phyloP scores from a whole-genome alignment of 2,888 invertebrate species.

The Dasypogon diadema region DNA sequence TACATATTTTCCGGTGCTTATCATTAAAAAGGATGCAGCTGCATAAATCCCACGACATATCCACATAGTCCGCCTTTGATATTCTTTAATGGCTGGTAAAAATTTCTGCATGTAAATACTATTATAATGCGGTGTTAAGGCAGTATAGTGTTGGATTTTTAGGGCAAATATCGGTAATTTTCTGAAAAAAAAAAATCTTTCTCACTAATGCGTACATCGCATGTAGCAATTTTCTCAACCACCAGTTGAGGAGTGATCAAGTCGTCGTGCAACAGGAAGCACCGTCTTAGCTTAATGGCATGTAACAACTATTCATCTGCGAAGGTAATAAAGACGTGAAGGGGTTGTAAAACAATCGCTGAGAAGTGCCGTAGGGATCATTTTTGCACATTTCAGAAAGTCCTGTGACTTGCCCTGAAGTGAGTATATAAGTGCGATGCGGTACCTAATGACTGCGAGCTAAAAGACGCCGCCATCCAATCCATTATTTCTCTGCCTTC shows the following conservation, averaged over 20 bases:
- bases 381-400: conserved; percentile 15
- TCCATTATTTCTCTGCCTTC: conserved; percentile 19
- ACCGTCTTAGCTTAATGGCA: conserved; percentile 13
- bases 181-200: background rate
- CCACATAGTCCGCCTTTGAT: too few relatives aligned
- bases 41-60: too few relatives aligned
- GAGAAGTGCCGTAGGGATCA: conserved; percentile 16
- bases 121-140: too few relatives aligned
- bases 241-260: conserved; percentile 9
- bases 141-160: too few relatives aligned
- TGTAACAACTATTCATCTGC: conserved; percentile 25
- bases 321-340: conserved; percentile 7
- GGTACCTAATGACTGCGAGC: conserved; percentile 28
- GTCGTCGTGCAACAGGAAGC: conserved; percentile 12
- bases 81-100: too few relatives aligned
- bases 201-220: background rate
- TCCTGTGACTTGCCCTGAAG: conserved; percentile 27
- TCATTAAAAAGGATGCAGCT: too few relatives aligned
- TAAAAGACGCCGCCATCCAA: conserved; percentile 26
- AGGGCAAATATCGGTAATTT: too few relatives aligned
- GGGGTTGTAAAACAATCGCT: conserved; percentile 14
- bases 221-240: background rate
- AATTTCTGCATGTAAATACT: too few relatives aligned
- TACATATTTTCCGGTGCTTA: too few relatives aligned
- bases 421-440: conserved; percentile 12